Evolutionary conservation across 92 coral and sea anemone species (phyloP).

Genomic region (Epizoanthus ramosus): DNA sequence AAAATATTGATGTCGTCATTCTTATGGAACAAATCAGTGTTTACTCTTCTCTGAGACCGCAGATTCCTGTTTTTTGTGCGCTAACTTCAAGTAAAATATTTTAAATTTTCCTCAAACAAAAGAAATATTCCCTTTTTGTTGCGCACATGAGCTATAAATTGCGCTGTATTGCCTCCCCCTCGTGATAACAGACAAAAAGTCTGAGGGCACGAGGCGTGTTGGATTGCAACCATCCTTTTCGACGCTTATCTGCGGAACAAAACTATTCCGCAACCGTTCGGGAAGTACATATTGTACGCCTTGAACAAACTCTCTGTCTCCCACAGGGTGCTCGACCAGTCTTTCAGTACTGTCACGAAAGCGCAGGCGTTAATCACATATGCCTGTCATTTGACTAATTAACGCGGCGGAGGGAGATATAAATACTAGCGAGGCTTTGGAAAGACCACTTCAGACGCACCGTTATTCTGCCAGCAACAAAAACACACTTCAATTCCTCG

Average conservation of each 20-base stretch:
- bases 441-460: neutral
- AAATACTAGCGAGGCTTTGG: conserved; percentile 15
- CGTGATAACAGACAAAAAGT: no score
- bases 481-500: neutral
- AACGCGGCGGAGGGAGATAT: conserved; percentile 7
- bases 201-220: no score
- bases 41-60: conserved; percentile 24
- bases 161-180: neutral
- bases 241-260: neutral
- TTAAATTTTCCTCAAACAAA: conserved; percentile 41
- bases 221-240: neutral
- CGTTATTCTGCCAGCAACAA: neutral
- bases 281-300: conserved; percentile 4
- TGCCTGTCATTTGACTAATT: conserved; percentile 32
- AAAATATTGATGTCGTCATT: neutral
- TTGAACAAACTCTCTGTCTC: neutral
- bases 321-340: no score
- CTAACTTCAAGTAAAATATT: conserved; percentile 21
- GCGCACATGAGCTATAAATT: conserved; percentile 20
- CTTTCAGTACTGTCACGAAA: no score
- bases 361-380: conserved; percentile 15
- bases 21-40: neutral
- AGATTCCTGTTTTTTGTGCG: conserved; percentile 30
- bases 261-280: neutral
- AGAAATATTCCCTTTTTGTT: conserved; percentile 9